Percentiles rank a stretch among this genome's conserved stretches.
These are phyloP conservation scores for Rhyacophila evoluta DNA, from an alignment of 2,888 invertebrate genomes.

Conservation along the genomic window DNA sequence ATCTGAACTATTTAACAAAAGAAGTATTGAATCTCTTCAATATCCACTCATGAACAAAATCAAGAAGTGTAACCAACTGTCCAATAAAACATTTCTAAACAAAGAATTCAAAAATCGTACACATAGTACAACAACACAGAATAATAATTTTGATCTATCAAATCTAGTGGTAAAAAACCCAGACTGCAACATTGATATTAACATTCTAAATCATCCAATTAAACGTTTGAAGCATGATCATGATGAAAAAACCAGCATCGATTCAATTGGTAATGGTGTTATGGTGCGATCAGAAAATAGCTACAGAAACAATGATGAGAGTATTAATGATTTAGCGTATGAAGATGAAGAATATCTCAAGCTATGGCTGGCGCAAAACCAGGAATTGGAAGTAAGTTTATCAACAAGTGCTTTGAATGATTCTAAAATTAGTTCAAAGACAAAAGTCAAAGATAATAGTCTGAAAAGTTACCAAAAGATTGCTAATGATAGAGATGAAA, in stretches of 20 bases:
- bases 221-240: background rate
- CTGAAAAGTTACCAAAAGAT: background rate
- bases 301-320: background rate
- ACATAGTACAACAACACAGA: background rate
- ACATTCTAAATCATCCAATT: background rate
- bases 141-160: background rate
- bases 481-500: slow-evolving; percentile 6
- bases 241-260: background rate
- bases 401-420: slow-evolving; percentile 52
- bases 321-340: slow-evolving; percentile 45
- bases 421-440: background rate
- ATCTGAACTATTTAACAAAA: slow-evolving; percentile 30
- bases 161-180: background rate
- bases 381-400: slow-evolving; percentile 67
- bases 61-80: background rate
- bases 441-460: background rate
- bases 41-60: slow-evolving; percentile 1
- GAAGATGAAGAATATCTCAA: slow-evolving; percentile 67
- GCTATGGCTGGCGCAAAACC: slow-evolving; percentile 68
- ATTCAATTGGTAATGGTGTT: background rate
- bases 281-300: background rate
- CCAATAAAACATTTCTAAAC: background rate
- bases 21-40: background rate
- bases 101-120: background rate
- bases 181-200: background rate